Percentiles rank a stretch among this genome's conserved stretches.
phyloP scores from a whole-genome alignment of 1,140 invertebrate species.

The Dinoponera quadriceps region DNA sequence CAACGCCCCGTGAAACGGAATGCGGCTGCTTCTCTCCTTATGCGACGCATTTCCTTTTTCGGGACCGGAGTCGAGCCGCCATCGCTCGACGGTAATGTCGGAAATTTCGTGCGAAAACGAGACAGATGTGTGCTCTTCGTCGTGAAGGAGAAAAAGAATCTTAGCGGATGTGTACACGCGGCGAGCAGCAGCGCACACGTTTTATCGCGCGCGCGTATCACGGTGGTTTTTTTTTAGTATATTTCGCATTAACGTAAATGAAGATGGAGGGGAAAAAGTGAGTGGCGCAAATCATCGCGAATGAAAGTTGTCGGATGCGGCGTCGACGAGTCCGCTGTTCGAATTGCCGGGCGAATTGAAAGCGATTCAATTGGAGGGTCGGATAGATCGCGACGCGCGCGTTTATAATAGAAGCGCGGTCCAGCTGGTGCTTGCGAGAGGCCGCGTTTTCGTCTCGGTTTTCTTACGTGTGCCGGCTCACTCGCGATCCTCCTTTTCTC shows the following conservation, averaged over 20 bases:
- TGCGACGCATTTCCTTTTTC: conserved; percentile 61
- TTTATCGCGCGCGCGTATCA: no score
- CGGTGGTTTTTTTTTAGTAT: no score
- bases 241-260: no score
- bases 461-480: conserved; percentile 30
- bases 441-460: conserved; percentile 39
- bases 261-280: no score
- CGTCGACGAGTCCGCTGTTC: not conserved
- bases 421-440: conserved; percentile 37
- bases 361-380: conserved; percentile 16
- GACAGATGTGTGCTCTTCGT: not conserved
- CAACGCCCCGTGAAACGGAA: conserved; percentile 64
- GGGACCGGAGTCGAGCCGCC: not conserved
- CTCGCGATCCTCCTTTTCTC: conserved; percentile 28
- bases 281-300: not conserved
- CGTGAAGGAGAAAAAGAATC: not conserved
- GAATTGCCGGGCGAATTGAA: not conserved
- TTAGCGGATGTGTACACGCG: not conserved
- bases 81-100: conserved; percentile 9
- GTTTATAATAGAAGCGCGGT: conserved; percentile 40
- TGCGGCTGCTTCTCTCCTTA: conserved; percentile 65
- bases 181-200: no score
- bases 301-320: not conserved
- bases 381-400: not conserved
- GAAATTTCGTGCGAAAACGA: conserved; percentile 6